Evolutionary conservation across 2,888 invertebrate species (phyloP).

Genomic region (Bursaphelenchus okinawaensis): DNA sequence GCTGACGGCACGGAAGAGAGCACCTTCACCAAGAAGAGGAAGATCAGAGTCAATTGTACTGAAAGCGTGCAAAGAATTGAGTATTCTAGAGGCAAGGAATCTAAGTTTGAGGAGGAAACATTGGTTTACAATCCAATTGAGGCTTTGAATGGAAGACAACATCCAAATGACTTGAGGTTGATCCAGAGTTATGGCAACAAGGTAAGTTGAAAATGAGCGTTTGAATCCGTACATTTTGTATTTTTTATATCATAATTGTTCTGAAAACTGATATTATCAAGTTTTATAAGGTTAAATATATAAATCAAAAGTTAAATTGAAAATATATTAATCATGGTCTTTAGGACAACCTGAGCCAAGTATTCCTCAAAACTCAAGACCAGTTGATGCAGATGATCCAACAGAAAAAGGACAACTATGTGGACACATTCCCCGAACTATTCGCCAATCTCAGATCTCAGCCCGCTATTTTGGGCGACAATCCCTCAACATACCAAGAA

Average conservation of each 20-base stretch:
- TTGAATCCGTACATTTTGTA: no score
- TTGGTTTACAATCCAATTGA: slow-evolving; percentile 13
- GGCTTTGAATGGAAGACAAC: not conserved
- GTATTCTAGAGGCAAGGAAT: slow-evolving; percentile 34
- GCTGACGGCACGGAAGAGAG: slow-evolving; percentile 46
- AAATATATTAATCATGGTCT: not conserved
- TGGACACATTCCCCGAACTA: slow-evolving; percentile 50
- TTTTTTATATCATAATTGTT: no score
- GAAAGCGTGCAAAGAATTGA: slow-evolving; percentile 34
- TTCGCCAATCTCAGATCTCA: slow-evolving; percentile 47
- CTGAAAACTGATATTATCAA: no score
- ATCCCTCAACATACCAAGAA: slow-evolving; percentile 38
- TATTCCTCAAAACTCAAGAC: slow-evolving; percentile 34
- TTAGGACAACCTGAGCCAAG: slow-evolving; percentile 12
- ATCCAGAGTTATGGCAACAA: not conserved
- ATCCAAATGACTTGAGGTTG: not conserved
- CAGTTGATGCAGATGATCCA: slow-evolving; percentile 41
- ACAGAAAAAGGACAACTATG: slow-evolving; percentile 41
- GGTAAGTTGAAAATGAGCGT: not conserved
- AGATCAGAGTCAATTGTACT: slow-evolving; percentile 40
- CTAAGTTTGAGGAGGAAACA: slow-evolving; percentile 36
- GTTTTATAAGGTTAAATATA: no score
- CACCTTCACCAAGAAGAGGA: slow-evolving; percentile 44
- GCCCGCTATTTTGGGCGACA: slow-evolving; percentile 25
- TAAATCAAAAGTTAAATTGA: no score